Conservation (phyloP, 2,888 invertebrate species). For the Cryptocephalus primarius region DNA sequence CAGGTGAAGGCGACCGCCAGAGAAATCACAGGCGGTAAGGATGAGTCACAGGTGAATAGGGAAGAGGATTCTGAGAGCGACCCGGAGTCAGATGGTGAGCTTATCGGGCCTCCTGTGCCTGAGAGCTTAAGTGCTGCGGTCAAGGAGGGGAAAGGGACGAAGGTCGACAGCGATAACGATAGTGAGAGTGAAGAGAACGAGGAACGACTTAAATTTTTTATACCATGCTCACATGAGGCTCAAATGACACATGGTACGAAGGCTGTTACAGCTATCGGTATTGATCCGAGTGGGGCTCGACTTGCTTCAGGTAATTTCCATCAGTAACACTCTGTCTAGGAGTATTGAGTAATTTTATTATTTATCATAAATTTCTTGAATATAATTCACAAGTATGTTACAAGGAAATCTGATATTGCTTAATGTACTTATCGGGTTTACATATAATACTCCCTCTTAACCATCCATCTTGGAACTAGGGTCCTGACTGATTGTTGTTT, state of each 20-base stretch:
- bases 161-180: slow-evolving; percentile 21
- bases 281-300: slow-evolving; percentile 91
- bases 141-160: slow-evolving; percentile 17
- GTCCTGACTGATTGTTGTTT: too few relatives aligned
- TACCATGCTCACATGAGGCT: slow-evolving; percentile 69
- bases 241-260: slow-evolving; percentile 82
- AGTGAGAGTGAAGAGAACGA: slow-evolving; percentile 23
- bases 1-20: slow-evolving; percentile 41
- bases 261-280: slow-evolving; percentile 79
- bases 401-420: too few relatives aligned
- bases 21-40: slow-evolving; percentile 18
- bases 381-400: too few relatives aligned
- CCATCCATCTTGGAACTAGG: too few relatives aligned
- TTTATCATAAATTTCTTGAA: too few relatives aligned
- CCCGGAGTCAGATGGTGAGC: slow-evolving; percentile 43
- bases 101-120: slow-evolving; percentile 53
- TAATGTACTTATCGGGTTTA: too few relatives aligned
- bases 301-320: slow-evolving; percentile 33
- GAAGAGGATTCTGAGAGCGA: slow-evolving; percentile 23
- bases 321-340: not conserved
- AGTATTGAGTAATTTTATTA: too few relatives aligned
- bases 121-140: slow-evolving; percentile 10
- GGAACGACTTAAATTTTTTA: slow-evolving; percentile 41
- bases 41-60: slow-evolving; percentile 22
- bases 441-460: too few relatives aligned